Percentiles rank a stretch among this genome's conserved stretches.
These are phyloP conservation scores for Heliconius sara DNA, from an alignment of 2,888 invertebrate genomes.

Conservation along the genomic window DNA sequence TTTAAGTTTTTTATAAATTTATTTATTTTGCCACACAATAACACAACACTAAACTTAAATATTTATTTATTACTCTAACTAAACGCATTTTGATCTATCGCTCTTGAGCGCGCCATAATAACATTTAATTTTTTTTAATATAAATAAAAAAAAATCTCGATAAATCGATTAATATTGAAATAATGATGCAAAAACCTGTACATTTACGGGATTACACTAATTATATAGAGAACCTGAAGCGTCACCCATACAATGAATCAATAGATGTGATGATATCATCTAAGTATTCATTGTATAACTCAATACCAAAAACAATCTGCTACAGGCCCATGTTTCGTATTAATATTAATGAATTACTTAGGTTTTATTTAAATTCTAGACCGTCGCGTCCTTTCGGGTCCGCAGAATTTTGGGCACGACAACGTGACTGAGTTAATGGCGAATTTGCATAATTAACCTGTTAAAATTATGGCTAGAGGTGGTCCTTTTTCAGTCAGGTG, in stretches of 20 bases:
- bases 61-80: not conserved
- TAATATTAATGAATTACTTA: constrained; percentile 36
- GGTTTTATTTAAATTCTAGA: constrained; percentile 41
- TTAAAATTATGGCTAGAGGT: constrained; percentile 40
- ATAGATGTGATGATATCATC: constrained; percentile 31
- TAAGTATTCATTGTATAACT: constrained; percentile 11
- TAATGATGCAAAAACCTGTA: not conserved
- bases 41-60: too few species aligned
- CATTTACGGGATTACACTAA: not conserved
- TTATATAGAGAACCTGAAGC: not conserved
- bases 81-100: not conserved
- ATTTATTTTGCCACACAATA: not conserved
- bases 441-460: constrained; percentile 48
- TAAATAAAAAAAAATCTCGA: too few species aligned
- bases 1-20: not conserved
- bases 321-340: constrained; percentile 10
- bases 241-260: constrained; percentile 14
- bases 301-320: constrained; percentile 7
- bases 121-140: not conserved
- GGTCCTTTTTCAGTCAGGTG: constrained; percentile 26
- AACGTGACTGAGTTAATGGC: constrained; percentile 44
- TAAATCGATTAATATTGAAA: not conserved
- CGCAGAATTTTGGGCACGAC: constrained; percentile 33
- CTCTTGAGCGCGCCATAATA: not conserved
- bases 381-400: constrained; percentile 32